These are phyloP conservation scores for Melanotaenia duboulayi DNA, from an alignment of 2,113 vertebrate species.

Conservation along the genomic window DNA sequence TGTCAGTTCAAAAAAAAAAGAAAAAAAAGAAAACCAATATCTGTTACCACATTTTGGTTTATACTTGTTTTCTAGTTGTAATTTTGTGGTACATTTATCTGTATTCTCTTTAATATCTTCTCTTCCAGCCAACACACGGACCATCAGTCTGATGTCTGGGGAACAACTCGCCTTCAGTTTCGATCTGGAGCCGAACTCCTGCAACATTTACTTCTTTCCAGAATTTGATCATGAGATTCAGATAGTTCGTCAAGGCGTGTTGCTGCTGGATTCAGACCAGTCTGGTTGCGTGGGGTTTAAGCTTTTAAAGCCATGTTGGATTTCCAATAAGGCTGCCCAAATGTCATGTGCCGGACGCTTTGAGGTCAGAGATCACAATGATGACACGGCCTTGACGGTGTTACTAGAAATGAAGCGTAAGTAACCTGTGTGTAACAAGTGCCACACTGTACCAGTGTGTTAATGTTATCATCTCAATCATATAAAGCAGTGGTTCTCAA, in stretches of 20 bases:
- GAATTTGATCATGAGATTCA: accelerated
- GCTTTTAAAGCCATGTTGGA: slow-evolving; percentile 11
- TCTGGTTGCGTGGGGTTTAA: not conserved
- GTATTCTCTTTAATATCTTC: not conserved
- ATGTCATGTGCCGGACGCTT: slow-evolving; percentile 11
- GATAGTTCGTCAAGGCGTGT: not conserved
- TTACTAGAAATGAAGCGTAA: not conserved
- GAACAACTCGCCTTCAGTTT: accelerated
- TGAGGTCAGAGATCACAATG: slow-evolving; percentile 24
- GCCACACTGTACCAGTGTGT: not conserved
- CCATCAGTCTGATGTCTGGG: accelerated
- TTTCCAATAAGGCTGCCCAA: not conserved
- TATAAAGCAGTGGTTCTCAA: too few species aligned
- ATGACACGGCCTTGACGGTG: not conserved
- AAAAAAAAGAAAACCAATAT: too few species aligned
- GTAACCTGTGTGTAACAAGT: slow-evolving; percentile 6
- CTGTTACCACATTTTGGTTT: too few species aligned
- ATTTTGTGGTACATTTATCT: not conserved
- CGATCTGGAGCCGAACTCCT: not conserved
- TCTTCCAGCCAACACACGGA: not conserved
- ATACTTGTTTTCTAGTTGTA: too few species aligned
- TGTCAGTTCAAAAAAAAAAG: too few species aligned
- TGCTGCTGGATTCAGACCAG: not conserved
- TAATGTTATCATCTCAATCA: not conserved
- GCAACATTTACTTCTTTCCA: slow-evolving; percentile 49